phyloP scores from a whole-genome alignment of 1,140 invertebrate species.

The Octopus sinensis region DNA sequence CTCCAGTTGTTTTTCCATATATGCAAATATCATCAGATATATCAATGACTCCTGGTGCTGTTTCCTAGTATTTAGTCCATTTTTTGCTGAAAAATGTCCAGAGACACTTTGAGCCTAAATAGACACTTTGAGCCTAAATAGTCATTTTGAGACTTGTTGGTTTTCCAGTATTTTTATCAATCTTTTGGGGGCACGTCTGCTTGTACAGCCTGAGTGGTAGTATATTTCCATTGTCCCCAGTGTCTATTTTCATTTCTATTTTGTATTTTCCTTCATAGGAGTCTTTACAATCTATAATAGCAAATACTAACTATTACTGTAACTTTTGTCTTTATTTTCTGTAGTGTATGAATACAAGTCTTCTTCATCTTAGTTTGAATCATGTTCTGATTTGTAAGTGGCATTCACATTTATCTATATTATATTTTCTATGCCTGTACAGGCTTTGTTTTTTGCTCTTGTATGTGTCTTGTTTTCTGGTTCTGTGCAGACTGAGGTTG shows the following conservation, averaged over 20 bases:
- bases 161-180: not conserved
- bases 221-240: not conserved
- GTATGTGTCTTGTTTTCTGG: not conserved
- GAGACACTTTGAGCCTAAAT: not conserved
- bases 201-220: not conserved
- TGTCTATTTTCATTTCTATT: not conserved
- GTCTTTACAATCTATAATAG: not conserved
- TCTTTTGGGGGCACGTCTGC: not conserved
- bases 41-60: not conserved
- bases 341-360: not conserved
- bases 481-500: not conserved
- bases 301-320: not conserved
- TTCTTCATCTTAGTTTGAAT: not conserved
- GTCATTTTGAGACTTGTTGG: not conserved
- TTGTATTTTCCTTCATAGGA: not conserved
- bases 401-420: not conserved
- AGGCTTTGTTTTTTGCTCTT: not conserved
- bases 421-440: not conserved
- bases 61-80: not conserved
- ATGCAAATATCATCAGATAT: not conserved
- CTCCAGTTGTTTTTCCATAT: not conserved
- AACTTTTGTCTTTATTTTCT: not conserved
- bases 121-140: not conserved
- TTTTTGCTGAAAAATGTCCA: not conserved
- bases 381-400: not conserved